Evolutionary conservation across 2,113 vertebrate genomes (phyloP).

Genomic region (Rana temporaria): DNA sequence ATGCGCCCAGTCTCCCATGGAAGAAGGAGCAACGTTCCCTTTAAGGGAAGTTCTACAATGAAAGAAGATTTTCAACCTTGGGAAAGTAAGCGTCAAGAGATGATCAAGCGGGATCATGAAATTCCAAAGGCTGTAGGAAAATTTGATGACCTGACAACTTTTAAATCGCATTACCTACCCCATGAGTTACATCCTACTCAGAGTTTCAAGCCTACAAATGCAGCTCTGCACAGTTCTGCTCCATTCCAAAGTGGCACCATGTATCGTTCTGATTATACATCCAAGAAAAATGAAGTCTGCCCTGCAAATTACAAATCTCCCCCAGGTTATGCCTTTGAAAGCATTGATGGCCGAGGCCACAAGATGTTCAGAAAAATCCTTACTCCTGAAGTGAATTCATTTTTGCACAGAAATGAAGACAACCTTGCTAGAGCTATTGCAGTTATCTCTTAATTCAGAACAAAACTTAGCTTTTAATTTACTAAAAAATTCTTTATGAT

Average conservation of each 20-base stretch:
- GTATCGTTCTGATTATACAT: constrained; percentile 75
- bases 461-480: not conserved
- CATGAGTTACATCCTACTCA: constrained; percentile 67
- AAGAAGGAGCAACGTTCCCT: constrained; percentile 66
- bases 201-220: constrained; percentile 73
- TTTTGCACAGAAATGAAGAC: constrained; percentile 24
- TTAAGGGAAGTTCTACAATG: constrained; percentile 79
- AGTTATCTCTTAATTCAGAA: constrained; percentile 57
- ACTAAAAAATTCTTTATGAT: no score
- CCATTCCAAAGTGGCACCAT: constrained; percentile 74
- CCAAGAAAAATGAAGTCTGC: constrained; percentile 74
- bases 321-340: constrained; percentile 76
- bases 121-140: constrained; percentile 72
- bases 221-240: constrained; percentile 37
- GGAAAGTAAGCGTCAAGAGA: constrained; percentile 63
- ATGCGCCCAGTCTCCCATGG: constrained; percentile 67
- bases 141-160: constrained; percentile 81
- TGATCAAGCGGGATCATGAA: constrained; percentile 69
- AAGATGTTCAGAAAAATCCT: constrained; percentile 73
- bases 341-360: constrained; percentile 76
- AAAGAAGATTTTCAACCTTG: constrained; percentile 80
- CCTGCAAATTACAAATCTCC: constrained; percentile 72
- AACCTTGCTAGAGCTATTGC: constrained; percentile 63
- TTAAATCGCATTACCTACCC: constrained; percentile 76
- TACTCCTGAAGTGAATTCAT: constrained; percentile 57